Percentiles rank a stretch among this genome's conserved stretches.
Evolutionary conservation across 2,797 vertebrate genomes (phyloP).

Genomic region (Chloroceryle amazona): DNA sequence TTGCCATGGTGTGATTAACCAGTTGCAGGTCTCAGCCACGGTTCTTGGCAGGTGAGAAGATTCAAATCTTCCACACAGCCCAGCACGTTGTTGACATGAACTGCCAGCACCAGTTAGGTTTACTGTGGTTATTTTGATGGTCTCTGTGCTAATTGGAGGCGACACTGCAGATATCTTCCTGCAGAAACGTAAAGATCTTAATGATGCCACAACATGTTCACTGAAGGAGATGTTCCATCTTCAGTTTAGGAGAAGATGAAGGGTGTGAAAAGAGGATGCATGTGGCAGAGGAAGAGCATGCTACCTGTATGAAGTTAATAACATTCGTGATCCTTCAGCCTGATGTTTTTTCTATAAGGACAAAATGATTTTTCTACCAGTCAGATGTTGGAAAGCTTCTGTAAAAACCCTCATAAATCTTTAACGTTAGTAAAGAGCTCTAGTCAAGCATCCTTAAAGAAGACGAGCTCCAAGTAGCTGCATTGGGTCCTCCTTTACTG

Average conservation of each 20-base stretch:
- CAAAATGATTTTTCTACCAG: background rate
- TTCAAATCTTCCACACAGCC: background rate
- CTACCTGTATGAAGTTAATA: background rate
- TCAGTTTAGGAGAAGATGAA: background rate
- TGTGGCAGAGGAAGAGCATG: background rate
- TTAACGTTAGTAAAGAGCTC: background rate
- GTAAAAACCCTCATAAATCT: background rate
- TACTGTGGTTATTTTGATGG: background rate
- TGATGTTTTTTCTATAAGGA: background rate
- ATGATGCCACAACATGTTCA: background rate
- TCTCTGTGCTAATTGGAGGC: background rate
- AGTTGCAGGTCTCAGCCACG: background rate
- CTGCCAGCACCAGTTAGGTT: background rate
- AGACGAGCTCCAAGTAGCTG: background rate
- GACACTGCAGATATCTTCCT: background rate
- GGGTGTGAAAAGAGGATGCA: background rate
- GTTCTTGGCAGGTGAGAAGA: background rate
- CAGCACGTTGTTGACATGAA: fast-evolving
- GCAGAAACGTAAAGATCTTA: background rate
- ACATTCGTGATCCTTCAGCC: background rate
- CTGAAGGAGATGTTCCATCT: background rate
- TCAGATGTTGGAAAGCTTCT: background rate
- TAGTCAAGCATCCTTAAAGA: background rate
- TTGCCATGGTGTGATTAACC: background rate
- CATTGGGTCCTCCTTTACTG: background rate